These are phyloP conservation scores for Thysanoteuthis rhombus DNA, from an alignment of 2,888 invertebrate genomes.

Conservation along the genomic window DNA sequence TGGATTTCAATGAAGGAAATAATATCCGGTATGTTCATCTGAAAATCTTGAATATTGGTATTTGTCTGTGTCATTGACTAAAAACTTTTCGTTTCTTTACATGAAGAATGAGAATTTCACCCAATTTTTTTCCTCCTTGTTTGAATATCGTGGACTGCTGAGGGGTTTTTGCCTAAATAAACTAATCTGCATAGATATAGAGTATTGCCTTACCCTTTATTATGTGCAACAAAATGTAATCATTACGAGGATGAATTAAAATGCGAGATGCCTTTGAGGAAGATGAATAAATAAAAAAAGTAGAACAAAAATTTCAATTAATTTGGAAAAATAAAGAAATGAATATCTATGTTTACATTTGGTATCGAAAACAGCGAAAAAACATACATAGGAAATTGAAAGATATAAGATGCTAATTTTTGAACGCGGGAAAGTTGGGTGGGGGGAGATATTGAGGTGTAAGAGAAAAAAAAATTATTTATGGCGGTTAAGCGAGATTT, in stretches of 20 bases:
- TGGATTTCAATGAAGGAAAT: too few relatives aligned
- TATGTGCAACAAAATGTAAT: background rate
- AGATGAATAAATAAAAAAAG: background rate
- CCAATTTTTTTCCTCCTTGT: background rate
- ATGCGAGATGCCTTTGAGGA: background rate
- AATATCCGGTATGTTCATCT: background rate
- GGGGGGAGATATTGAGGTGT: background rate
- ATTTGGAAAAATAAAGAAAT: slow-evolving; percentile 1
- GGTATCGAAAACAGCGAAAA: background rate
- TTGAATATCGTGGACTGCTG: background rate
- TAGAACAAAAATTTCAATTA: background rate
- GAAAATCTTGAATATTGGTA: background rate
- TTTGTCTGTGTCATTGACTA: background rate
- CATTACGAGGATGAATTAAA: background rate
- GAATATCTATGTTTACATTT: background rate
- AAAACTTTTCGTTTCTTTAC: background rate
- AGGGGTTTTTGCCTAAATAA: background rate
- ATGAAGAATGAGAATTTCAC: background rate
- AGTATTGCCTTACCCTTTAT: background rate
- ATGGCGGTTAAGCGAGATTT: background rate
- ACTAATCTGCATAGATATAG: background rate
- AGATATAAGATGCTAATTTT: background rate
- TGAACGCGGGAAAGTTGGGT: background rate
- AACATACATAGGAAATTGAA: background rate
- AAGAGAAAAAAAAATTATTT: background rate